Conservation (phyloP, 2,113 vertebrate species). For the Lonchura striata region DNA sequence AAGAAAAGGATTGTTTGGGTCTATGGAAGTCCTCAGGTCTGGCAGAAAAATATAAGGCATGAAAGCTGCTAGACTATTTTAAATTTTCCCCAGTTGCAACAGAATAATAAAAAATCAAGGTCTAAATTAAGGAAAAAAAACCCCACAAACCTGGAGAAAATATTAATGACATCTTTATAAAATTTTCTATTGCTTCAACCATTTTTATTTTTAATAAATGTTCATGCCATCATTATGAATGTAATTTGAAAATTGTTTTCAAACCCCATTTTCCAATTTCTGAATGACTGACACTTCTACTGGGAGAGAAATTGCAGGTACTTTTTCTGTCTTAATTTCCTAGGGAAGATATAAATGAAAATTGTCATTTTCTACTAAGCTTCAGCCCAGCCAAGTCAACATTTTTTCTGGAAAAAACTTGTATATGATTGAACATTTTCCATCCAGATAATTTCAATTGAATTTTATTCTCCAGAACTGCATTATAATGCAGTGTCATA, state of each 20-base stretch:
- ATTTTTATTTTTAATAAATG: not conserved
- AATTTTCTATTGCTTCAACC: not conserved
- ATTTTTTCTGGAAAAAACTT: not conserved
- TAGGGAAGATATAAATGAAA: not conserved
- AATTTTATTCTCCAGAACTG: not conserved
- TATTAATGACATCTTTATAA: not conserved
- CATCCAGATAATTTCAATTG: constrained; percentile 15
- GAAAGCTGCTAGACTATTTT: not conserved
- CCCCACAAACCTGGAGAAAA: not conserved
- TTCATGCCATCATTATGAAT: not conserved
- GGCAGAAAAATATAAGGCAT: not conserved
- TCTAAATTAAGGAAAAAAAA: not conserved
- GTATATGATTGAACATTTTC: not conserved
- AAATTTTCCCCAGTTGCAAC: not conserved
- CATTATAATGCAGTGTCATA: constrained; percentile 2
- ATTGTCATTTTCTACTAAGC: not conserved
- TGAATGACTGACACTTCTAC: not conserved
- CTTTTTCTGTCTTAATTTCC: not conserved
- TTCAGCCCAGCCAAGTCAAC: not conserved
- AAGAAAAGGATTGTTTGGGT: not conserved
- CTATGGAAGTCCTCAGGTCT: not conserved
- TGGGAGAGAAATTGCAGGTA: not conserved
- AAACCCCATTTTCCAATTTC: not conserved
- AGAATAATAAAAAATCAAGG: not conserved
- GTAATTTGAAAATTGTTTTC: not conserved